A percentile compares a stretch with the other conserved stretches of the same genome.
phyloP scores from a whole-genome alignment of 2,888 invertebrate species.

The Sipha maydis region DNA sequence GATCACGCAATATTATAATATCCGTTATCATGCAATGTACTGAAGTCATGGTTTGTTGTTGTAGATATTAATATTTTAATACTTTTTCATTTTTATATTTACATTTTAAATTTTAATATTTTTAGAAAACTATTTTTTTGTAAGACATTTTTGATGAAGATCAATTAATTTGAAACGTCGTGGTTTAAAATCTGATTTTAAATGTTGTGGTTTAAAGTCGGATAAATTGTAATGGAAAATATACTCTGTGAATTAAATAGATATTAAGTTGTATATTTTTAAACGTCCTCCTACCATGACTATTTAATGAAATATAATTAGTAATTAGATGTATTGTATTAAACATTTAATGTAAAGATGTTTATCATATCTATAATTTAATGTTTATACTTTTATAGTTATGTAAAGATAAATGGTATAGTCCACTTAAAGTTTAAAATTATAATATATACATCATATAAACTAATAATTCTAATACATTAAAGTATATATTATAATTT shows the following conservation, averaged over 20 bases:
- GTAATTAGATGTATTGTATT: background rate
- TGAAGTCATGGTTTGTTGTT: background rate
- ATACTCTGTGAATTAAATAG: background rate
- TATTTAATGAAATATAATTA: background rate
- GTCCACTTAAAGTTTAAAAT: background rate
- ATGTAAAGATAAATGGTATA: background rate
- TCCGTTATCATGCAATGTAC: conserved; percentile 1
- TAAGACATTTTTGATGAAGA: background rate
- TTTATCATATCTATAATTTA: background rate
- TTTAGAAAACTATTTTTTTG: conserved; percentile 8
- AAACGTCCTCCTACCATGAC: background rate
- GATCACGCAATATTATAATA: conserved; percentile 22
- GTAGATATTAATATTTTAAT: conserved; percentile 44
- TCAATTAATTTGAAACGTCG: background rate
- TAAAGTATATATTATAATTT: background rate
- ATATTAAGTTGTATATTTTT: conserved; percentile 20
- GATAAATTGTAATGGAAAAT: background rate
- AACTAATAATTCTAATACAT: too few relatives aligned
- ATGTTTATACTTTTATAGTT: background rate
- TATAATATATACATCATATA: background rate
- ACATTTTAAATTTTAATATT: conserved; percentile 26
- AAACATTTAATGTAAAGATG: background rate
- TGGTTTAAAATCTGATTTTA: background rate
- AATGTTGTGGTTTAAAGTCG: background rate
- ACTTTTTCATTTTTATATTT: conserved; percentile 57